A percentile compares a stretch with the other conserved stretches of the same genome.
These are phyloP conservation scores for Leiothrix lutea DNA, from an alignment of 2,113 vertebrate genomes.

Conservation along the genomic window DNA sequence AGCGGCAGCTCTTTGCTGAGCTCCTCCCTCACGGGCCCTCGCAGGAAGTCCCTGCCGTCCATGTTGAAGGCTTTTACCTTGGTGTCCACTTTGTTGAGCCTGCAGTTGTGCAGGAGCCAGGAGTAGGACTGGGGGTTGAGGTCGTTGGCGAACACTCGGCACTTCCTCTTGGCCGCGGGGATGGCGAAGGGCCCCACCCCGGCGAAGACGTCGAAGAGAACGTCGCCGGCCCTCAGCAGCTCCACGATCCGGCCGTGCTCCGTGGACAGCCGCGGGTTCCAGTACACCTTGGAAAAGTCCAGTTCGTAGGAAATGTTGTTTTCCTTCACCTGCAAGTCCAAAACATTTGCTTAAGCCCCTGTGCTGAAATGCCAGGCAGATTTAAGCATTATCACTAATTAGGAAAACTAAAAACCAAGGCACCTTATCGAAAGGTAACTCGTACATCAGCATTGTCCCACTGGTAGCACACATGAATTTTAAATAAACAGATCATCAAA, in stretches of 20 bases:
- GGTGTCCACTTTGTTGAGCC: conserved; percentile 86
- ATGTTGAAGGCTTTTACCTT: conserved; percentile 84
- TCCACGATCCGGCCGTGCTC: conserved; percentile 85
- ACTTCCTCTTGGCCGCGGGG: conserved; percentile 84
- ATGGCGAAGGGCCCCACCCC: conserved; percentile 92
- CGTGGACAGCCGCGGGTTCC: conserved; percentile 94
- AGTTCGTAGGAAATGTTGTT: conserved; percentile 87
- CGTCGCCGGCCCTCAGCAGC: conserved; percentile 79
- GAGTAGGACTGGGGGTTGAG: conserved; percentile 91
- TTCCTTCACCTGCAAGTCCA: conserved; percentile 87
- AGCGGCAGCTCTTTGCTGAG: conserved; percentile 74
- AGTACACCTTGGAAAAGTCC: conserved; percentile 96
- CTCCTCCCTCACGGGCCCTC: conserved; percentile 81
- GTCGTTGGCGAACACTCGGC: conserved; percentile 88
- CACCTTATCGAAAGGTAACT: neutral
- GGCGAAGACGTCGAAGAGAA: conserved; percentile 91
- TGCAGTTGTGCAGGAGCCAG: conserved; percentile 93
- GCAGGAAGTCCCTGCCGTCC: conserved; percentile 90
- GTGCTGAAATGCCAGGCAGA: neutral
- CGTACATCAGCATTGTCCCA: neutral
- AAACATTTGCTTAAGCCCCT: neutral
- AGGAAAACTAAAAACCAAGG: neutral
- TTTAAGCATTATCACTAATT: neutral
- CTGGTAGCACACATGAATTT: neutral
- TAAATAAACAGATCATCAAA: neutral